Conservation (phyloP, 2,888 invertebrate genomes). For the Barypeithes pellucidus region DNA sequence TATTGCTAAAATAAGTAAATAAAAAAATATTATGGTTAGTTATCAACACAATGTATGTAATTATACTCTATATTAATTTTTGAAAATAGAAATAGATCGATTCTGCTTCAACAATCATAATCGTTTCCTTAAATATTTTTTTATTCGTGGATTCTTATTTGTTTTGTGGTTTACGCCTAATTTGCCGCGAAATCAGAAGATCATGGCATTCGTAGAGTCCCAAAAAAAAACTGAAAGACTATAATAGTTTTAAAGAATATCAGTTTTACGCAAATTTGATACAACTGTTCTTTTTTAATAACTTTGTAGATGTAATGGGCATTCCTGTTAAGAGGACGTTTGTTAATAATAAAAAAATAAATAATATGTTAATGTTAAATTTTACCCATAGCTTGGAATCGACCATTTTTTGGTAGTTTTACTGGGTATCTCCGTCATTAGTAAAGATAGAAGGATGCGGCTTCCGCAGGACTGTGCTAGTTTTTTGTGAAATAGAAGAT, state of each 20-base stretch:
- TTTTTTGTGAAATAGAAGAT: too few relatives aligned
- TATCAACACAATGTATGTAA: neutral
- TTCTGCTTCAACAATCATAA: constrained; percentile 9
- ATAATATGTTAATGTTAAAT: too few relatives aligned
- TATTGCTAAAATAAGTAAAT: neutral
- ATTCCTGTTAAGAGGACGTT: too few relatives aligned
- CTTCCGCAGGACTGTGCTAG: too few relatives aligned
- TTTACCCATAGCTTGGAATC: too few relatives aligned
- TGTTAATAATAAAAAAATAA: too few relatives aligned
- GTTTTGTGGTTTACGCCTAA: constrained; percentile 10
- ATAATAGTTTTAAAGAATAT: constrained; percentile 3
- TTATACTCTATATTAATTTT: constrained; percentile 1
- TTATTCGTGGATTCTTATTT: neutral
- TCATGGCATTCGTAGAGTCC: neutral
- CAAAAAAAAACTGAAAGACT: neutral
- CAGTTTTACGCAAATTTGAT: constrained; percentile 17
- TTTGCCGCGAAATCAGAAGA: constrained; percentile 4
- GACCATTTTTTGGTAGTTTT: too few relatives aligned
- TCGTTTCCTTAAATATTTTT: constrained; percentile 9
- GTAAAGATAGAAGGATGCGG: too few relatives aligned
- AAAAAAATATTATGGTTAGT: neutral
- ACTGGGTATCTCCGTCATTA: too few relatives aligned
- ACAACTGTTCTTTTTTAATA: constrained; percentile 7
- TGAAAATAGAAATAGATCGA: constrained; percentile 7
- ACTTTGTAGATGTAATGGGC: neutral